Evolutionary conservation across 92 coral and sea anemone genomes (phyloP), one percentile per base, ranked within the genome.

Genomic region (Blastomussa wellsi): DNA sequence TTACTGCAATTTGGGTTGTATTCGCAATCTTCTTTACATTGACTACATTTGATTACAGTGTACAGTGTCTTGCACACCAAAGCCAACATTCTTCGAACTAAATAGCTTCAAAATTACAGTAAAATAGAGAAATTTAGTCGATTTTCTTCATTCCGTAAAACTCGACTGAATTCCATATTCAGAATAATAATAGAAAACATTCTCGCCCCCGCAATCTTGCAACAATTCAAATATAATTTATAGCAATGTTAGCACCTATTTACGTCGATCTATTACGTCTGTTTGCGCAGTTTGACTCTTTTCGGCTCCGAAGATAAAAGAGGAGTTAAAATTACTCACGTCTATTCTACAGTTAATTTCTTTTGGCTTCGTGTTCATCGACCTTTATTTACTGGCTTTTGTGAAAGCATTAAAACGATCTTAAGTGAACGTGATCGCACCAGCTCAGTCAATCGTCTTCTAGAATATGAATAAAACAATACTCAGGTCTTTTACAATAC

Each of bases 171-270:
- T 59, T 55, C 48, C 53, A 72, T 71, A 72, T 82, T 82, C 68
- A 68, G 74, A 68, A 68, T 80, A 68, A 81, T 73, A 73, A 83
- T 74, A 73, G 86, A 6, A 62, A 33, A 19, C 39, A 22, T 22
- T 31, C 1, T 83, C 86, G 80, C 86, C 86, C 86, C 55, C 86
- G 80, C 80, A 83, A 52, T 55, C 60, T 32, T 41, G 41, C 59
- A 37, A 29, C 62, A 38, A 39, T 83, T 83, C 26, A 73, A 29
- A 38, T 74, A n/a, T 59, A 72, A 83, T 73, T 78, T 73, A 37
- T 31, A 38, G 42, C 72, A 73, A 51, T 83, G 37, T 35, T 55
- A 74, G 72, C 35, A 73, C 86, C 53, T 73, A 57, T 83, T 83
- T 73, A 64, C 80, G 79, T 82, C 28, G 53, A 71, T 19, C 41